phyloP scores from a whole-genome alignment of 2,888 invertebrate genomes.

The Thereva unica region DNA sequence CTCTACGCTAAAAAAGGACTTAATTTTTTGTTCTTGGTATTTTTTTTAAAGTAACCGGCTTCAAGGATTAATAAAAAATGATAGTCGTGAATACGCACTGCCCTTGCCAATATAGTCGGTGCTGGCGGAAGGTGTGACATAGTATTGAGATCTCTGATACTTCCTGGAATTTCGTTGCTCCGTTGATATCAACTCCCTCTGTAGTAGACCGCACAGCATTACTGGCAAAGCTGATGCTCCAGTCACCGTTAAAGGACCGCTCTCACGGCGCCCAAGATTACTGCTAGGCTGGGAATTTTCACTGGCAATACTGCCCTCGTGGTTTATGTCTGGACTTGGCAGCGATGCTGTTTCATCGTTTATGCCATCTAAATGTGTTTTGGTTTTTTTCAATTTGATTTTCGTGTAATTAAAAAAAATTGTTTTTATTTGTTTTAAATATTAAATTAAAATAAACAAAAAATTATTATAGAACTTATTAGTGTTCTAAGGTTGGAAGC shows the following conservation, averaged over 20 bases:
- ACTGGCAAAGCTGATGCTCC: constrained; percentile 58
- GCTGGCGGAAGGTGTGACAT: constrained; percentile 43
- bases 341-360: constrained; percentile 33
- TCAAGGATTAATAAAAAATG: neutral
- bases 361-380: constrained; percentile 32
- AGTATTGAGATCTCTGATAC: constrained; percentile 44
- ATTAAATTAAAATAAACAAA: neutral
- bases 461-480: too few relatives aligned
- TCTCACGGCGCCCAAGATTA: constrained; percentile 23
- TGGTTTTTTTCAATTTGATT: constrained; percentile 1
- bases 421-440: constrained; percentile 9
- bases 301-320: constrained; percentile 37
- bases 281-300: constrained; percentile 34
- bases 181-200: constrained; percentile 50
- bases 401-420: constrained; percentile 18
- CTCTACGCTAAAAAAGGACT: too few relatives aligned
- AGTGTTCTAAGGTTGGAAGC: too few relatives aligned
- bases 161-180: constrained; percentile 18
- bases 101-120: constrained; percentile 41
- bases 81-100: constrained; percentile 44
- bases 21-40: too few relatives aligned
- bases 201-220: constrained; percentile 60
- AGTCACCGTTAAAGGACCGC: constrained; percentile 47
- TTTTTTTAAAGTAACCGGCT: neutral
- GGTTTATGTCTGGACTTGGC: constrained; percentile 30